A percentile compares a stretch with the other conserved stretches of the same genome.
These are phyloP conservation scores for Coregonus suidteri DNA, from an alignment of 2,797 vertebrate genomes.

Conservation along the genomic window DNA sequence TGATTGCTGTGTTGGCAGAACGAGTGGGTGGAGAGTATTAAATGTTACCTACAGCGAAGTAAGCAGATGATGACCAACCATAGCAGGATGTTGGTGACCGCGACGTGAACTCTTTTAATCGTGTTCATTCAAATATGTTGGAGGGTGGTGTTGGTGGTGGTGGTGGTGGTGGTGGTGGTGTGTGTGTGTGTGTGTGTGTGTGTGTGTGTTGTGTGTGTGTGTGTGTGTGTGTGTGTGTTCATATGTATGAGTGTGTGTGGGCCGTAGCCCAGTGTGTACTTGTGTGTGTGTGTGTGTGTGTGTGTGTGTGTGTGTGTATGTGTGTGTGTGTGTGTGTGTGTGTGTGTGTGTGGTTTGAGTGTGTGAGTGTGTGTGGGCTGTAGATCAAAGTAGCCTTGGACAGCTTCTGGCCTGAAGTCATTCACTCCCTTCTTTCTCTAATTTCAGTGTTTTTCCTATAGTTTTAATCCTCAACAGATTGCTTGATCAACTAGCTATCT, in stretches of 20 bases:
- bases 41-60: constrained; percentile 22
- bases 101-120: not conserved
- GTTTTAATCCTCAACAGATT: not conserved
- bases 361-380: too few relatives aligned
- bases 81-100: constrained; percentile 3
- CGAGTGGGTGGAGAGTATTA: constrained; percentile 9
- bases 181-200: too few relatives aligned
- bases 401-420: not conserved
- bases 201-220: too few relatives aligned
- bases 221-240: too few relatives aligned
- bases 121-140: constrained; percentile 16
- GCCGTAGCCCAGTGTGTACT: too few relatives aligned
- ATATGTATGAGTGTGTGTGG: too few relatives aligned
- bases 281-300: too few relatives aligned
- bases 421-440: not conserved
- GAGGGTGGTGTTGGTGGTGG: not conserved
- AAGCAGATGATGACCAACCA: not conserved
- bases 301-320: too few relatives aligned
- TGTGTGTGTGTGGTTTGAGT: not conserved
- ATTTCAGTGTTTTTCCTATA: not conserved
- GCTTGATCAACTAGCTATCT: constrained; percentile 6
- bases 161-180: too few relatives aligned
- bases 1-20: not conserved
- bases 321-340: too few relatives aligned
- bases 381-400: not conserved